These are phyloP conservation scores for Actinia equina DNA, from an alignment of 64 coral and sea anemone species.

Conservation along the genomic window DNA sequence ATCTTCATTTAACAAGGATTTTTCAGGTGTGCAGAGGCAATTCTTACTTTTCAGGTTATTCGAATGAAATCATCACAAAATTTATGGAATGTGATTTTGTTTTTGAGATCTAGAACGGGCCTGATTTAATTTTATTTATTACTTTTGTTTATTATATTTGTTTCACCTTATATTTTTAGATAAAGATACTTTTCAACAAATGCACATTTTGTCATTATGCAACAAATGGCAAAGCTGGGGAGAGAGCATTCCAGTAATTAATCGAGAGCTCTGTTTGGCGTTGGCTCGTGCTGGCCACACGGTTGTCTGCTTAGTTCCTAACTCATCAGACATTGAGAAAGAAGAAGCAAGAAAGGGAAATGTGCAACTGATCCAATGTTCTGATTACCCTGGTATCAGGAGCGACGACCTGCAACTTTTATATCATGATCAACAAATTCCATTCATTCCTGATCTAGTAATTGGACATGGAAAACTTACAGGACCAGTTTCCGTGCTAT, in stretches of 20 bases:
- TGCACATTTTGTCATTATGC: constrained; percentile 30
- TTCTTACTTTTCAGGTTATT: too few relatives aligned
- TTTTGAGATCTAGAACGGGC: too few relatives aligned
- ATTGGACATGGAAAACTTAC: constrained; percentile 56
- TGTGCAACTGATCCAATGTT: constrained; percentile 38
- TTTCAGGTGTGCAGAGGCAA: too few relatives aligned
- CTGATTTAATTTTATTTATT: too few relatives aligned
- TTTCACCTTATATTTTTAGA: too few relatives aligned
- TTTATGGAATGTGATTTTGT: too few relatives aligned
- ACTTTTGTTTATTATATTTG: too few relatives aligned
- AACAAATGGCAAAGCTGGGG: constrained; percentile 36
- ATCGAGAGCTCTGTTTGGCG: constrained; percentile 31
- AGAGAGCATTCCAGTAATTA: constrained; percentile 24
- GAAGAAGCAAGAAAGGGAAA: constrained; percentile 41
- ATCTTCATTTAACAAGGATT: too few relatives aligned
- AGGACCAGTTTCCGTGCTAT: constrained; percentile 44
- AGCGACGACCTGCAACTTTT: constrained; percentile 19
- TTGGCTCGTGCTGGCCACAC: constrained; percentile 28
- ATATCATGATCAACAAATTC: constrained; percentile 13
- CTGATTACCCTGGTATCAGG: constrained; percentile 16
- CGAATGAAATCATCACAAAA: too few relatives aligned
- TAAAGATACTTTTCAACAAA: too few relatives aligned
- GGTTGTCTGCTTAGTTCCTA: constrained; percentile 48
- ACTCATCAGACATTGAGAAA: constrained; percentile 9
- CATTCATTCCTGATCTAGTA: constrained; percentile 48